Base-by-base conservation (phyloP, 2,888 invertebrate genomes). In the Oxystoma pomonae region DNA sequence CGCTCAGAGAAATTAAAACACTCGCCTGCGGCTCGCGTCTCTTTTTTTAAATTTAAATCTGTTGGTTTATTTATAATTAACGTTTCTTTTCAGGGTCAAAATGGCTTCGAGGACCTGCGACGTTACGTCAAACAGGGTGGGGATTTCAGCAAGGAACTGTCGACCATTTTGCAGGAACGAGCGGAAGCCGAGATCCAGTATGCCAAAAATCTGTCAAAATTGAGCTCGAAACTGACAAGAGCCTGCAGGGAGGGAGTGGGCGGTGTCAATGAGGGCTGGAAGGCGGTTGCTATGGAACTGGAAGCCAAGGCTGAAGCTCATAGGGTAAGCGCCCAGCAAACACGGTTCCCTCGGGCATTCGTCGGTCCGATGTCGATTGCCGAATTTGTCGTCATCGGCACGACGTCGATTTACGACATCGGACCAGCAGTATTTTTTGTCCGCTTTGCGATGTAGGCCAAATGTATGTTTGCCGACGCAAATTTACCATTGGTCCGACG, bases 91-190 rank as follows among this genome's bases (percentile, higher is more conserved):
- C 85, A 96, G 96, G 94, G 90, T 66, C 92, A 94, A 81, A 92
- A 92, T 80, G 95, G 96, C 20, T 97, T 96, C 80, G 96, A 96
- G 75, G 96, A 96, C 78, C 84, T 97, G 58, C 87, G 95, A 63
- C 87, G 92, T 70, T 94, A 94, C 78, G 91, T 97, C 72, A 96
- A 96, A 78, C 94, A 95, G 80, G 96, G 96, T 52, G 92, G 94
- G 57, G 96, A 96, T 78, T 94, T 96, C 78, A 94, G 95, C 82
- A 96, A 96, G 77, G 96, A 97, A 76, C 83, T 97, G 59, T 88
- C 94, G 3, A 83, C 88, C 55, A 92, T 96, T 74, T 82, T 97
- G 70, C 94, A 95, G 81, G 96, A 97, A 83, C 91, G 96, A 81
- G 90, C 95, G 64, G 96, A 96, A 79, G 87, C 95, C 62, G 96